Evolutionary conservation across 2,888 invertebrate species (phyloP).

Genomic region (Drosophila helvetica): DNA sequence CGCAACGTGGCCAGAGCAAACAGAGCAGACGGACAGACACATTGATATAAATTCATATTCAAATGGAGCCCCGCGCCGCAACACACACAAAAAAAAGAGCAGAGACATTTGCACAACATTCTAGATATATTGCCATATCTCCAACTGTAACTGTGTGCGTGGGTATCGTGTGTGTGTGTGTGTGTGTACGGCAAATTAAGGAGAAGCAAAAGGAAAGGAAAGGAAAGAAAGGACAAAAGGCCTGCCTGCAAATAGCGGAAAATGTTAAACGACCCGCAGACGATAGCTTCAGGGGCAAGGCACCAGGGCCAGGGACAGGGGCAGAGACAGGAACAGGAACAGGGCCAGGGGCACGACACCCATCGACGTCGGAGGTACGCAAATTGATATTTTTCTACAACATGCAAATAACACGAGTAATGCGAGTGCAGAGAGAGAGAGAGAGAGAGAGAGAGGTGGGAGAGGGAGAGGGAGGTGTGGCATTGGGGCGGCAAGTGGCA

Average conservation of each 20-base stretch:
- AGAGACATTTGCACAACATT: conserved; percentile 73
- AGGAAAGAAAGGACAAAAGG: conserved; percentile 64
- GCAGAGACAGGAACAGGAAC: neutral
- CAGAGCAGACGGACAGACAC: conserved; percentile 38
- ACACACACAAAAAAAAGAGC: neutral
- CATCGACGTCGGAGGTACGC: conserved; percentile 71
- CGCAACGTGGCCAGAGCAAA: conserved; percentile 57
- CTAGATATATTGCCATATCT: conserved; percentile 56
- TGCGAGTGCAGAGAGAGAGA: conserved; percentile 32
- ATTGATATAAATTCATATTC: conserved; percentile 73
- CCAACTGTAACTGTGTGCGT: conserved; percentile 26
- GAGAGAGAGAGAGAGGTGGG: neutral
- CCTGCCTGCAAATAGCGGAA: conserved; percentile 75
- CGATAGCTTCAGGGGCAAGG: conserved; percentile 29
- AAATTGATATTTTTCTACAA: conserved; percentile 77
- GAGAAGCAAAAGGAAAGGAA: conserved; percentile 56
- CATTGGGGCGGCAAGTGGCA: neutral
- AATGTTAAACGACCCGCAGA: conserved; percentile 69
- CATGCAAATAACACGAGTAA: conserved; percentile 77
- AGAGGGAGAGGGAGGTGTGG: neutral
- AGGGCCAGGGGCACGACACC: conserved; percentile 12
- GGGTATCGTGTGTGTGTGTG: no score
- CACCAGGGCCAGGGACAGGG: neutral
- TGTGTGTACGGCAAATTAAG: conserved; percentile 61
- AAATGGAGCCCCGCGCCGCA: conserved; percentile 40